Percentiles rank a stretch among this genome's conserved stretches.
Evolutionary conservation across 2,797 vertebrate genomes (phyloP).

Genomic region (Lateolabrax maculatus): DNA sequence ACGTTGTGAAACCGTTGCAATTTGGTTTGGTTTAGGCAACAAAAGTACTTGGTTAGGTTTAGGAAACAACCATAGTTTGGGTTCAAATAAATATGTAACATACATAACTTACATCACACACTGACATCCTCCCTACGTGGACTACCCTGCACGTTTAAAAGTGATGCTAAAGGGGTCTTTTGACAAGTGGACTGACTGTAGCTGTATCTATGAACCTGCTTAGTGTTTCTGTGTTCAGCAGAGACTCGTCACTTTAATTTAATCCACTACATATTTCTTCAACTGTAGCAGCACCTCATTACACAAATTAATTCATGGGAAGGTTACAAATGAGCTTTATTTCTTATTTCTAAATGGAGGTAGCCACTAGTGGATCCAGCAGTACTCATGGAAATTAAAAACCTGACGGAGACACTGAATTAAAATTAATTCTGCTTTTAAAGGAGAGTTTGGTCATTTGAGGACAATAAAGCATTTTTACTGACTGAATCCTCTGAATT

Average conservation of each 20-base stretch:
- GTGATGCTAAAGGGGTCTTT: no score
- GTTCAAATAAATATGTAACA: no score
- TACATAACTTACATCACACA: no score
- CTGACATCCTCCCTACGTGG: no score
- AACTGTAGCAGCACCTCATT: slow-evolving; percentile 37
- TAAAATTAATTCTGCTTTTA: slow-evolving; percentile 7
- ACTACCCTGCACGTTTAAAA: no score
- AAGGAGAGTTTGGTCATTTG: background rate
- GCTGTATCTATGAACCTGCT: background rate
- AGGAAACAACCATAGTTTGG: no score
- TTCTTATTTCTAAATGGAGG: slow-evolving; percentile 38
- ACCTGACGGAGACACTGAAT: background rate
- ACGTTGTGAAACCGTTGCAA: no score
- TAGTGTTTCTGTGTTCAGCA: slow-evolving; percentile 1
- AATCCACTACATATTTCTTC: slow-evolving; percentile 61
- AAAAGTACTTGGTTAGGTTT: no score
- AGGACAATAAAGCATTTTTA: background rate
- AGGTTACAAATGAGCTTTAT: slow-evolving; percentile 48
- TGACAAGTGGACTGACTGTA: background rate
- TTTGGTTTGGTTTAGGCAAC: no score
- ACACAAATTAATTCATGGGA: slow-evolving; percentile 54
- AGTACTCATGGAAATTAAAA: slow-evolving; percentile 40
- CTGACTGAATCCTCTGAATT: background rate
- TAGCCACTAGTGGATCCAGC: background rate
- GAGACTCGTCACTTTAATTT: slow-evolving; percentile 44